Evolutionary conservation across 2,113 vertebrate species (phyloP), one percentile per base, ranked within the genome.

Genomic region (Melospiza melodia): DNA sequence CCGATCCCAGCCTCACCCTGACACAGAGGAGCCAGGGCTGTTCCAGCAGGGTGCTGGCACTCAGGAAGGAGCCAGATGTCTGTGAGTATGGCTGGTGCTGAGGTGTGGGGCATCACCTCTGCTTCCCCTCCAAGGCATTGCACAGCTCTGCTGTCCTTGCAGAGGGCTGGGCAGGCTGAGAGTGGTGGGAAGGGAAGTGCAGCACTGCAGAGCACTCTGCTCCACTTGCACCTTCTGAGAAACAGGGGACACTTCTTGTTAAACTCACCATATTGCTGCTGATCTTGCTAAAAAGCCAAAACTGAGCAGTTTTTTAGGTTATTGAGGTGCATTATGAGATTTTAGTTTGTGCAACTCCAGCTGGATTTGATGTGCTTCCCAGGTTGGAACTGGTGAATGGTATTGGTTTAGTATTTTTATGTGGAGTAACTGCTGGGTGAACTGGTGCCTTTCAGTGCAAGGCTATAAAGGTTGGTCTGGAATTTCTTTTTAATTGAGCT

Each of bases 1-100:
- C 87, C 0, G 4, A 87, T 80, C 84, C 84, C 95, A 90, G 84
- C 88, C 90, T 92, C 62, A 28, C 76, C 33, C 51, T 43, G 81
- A 84, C 85, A 83, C 85, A 31, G 89, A 85, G 67, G 59, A 75
- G 6, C 54, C 11, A 4, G 71, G 73, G 59, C 76, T 78, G 57
- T 65, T 89, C 48, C 3, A 0, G 62, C 37, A 25, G 65, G 25
- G 91, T 12, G 73, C 79, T 90, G 88, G 80, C 18, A 3, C 31
- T 28, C 13, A 0, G 65, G 90, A 93, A 35, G 62, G n/a, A 88
- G 87, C 73, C 97, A 95, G 95, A 97, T 97, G 97, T 97, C 97
- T 96, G 97, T 98, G 94, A 97, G 97, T 97, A 96, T 94, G 27
- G 48, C 68, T 65, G 74, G 46, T 76, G 79, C 80, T 65, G 33